phyloP scores from a whole-genome alignment of 2,888 invertebrate genomes.

The Achlya flavicornis region DNA sequence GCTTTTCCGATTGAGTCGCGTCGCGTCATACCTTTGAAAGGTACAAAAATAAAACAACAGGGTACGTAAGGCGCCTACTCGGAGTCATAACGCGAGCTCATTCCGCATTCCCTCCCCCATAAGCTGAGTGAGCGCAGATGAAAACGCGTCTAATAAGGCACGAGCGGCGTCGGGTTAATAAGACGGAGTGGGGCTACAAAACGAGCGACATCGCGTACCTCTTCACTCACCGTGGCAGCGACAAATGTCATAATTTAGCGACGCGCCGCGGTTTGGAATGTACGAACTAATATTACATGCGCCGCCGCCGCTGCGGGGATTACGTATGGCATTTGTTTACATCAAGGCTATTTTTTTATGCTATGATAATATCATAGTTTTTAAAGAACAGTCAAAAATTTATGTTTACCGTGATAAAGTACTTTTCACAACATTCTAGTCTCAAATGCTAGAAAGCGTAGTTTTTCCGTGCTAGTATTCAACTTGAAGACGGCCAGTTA shows the following conservation, averaged over 20 bases:
- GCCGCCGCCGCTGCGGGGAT: not conserved
- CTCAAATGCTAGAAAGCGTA: too few species aligned
- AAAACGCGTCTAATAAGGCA: slow-evolving; percentile 32
- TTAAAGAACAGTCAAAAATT: too few species aligned
- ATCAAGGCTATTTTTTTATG: not conserved
- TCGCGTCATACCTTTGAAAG: slow-evolving; percentile 2
- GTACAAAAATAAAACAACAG: not conserved
- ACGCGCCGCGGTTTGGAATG: slow-evolving; percentile 24
- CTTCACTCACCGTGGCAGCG: slow-evolving; percentile 45
- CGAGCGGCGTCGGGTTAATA: slow-evolving; percentile 47
- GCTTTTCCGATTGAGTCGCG: slow-evolving; percentile 6
- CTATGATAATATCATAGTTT: too few species aligned
- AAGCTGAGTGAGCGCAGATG: slow-evolving; percentile 17
- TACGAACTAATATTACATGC: slow-evolving; percentile 20
- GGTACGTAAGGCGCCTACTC: not conserved
- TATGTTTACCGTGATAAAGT: too few species aligned
- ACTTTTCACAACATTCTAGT: too few species aligned
- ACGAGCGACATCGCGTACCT: slow-evolving; percentile 34
- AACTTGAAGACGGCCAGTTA: too few species aligned
- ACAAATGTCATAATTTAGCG: slow-evolving; percentile 69
- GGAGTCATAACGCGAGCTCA: slow-evolving; percentile 16
- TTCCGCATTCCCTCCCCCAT: slow-evolving; percentile 7
- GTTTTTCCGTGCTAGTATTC: too few species aligned
- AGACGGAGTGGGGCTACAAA: slow-evolving; percentile 39
- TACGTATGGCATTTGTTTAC: too few species aligned